Base-by-base conservation (phyloP, 2,113 vertebrate genomes). In the Tringa solitaria region DNA sequence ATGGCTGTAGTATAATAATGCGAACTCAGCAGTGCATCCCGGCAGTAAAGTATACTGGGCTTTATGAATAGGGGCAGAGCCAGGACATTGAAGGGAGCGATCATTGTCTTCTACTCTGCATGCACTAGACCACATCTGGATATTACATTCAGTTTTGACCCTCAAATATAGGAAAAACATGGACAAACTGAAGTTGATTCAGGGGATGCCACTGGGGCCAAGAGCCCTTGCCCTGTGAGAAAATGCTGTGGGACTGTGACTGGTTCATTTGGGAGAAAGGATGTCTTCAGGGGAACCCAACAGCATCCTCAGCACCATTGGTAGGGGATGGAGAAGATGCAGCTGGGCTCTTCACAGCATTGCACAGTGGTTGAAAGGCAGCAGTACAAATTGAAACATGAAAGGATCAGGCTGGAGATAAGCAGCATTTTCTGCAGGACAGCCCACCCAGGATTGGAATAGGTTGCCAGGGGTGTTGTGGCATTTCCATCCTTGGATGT, bases 291-390 rank as follows among this genome's bases (percentile, higher is more conserved):
- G 4, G 23, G 1, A 9, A 50, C 11, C 6, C 26, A 57, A 6
- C 7, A 53, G 15, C 19, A n/a, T 28, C 24, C 5, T 27, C 15
- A 67, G 16, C 3, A 54, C 12, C 3, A 2, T 0, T 30, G 8
- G 14, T 18, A 82, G 8, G 2, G 2, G 6, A 54, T 46, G 10
- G 45, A 48, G 22, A 33, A 59, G 9, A 28, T 65, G 2, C 12
- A 65, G 7, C 7, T 0, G 1, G 26, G 19, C 13, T 72, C 10
- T 85, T 35, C 21, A 10, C 18, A 32, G 9, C 5, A 2, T 7
- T 48, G 5, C 5, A 1, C 48, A 9, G 18, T 3, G 12, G 43
- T 48, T 61, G 21, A 59, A 79, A 93, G 48, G 13, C 15, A 46
- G 26, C 1, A 2, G 26, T 35, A 91, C 5, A 54, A 79, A 3